Evolutionary conservation across 2,888 invertebrate genomes (phyloP).

Genomic region (Lithophane ornitopus): DNA sequence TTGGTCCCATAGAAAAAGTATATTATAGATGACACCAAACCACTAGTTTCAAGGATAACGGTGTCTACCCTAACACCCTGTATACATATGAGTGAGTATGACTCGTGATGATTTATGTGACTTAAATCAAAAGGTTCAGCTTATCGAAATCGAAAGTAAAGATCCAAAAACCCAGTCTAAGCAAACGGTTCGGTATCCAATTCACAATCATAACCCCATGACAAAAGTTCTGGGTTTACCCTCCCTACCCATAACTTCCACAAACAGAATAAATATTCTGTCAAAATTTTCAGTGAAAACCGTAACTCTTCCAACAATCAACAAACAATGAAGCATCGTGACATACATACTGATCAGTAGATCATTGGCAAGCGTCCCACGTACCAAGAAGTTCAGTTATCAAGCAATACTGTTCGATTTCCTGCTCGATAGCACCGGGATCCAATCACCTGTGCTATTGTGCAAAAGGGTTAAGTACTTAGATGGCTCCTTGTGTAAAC

Average conservation of each 20-base stretch:
- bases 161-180: not conserved
- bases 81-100: not conserved
- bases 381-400: slow-evolving; percentile 44
- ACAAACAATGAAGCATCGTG: slow-evolving; percentile 38
- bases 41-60: too few relatives aligned
- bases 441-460: slow-evolving; percentile 13
- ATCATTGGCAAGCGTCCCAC: slow-evolving; percentile 31
- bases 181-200: not conserved
- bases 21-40: too few relatives aligned
- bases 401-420: slow-evolving; percentile 43
- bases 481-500: not conserved
- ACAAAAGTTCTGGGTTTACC: not conserved
- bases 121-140: not conserved
- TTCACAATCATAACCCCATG: not conserved
- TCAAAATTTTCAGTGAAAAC: slow-evolving; percentile 1
- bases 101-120: not conserved
- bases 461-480: not conserved
- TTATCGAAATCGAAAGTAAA: slow-evolving; percentile 1
- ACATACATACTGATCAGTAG: slow-evolving; percentile 32
- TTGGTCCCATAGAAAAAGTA: too few relatives aligned
- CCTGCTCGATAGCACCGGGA: slow-evolving; percentile 50
- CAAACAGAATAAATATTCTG: slow-evolving; percentile 10
- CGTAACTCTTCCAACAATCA: not conserved
- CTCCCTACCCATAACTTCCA: not conserved
- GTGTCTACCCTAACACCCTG: too few relatives aligned